phyloP scores from a whole-genome alignment of 2,113 vertebrate genomes.

The Hippocampus abdominalis region DNA sequence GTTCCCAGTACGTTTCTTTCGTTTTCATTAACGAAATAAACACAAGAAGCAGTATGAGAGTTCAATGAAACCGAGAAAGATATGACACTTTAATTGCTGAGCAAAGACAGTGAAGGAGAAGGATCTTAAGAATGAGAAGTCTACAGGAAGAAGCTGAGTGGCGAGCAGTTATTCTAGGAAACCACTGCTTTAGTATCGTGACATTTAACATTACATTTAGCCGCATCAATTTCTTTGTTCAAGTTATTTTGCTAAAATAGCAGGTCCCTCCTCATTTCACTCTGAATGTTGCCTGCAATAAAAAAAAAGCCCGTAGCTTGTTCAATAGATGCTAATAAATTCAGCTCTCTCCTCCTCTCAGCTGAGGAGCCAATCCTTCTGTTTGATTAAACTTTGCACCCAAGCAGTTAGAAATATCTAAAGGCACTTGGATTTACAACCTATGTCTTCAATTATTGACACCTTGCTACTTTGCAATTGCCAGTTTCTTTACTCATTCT shows the following conservation, averaged over 20 bases:
- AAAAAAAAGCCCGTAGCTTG: conserved; percentile 46
- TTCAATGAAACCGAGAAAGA: conserved; percentile 59
- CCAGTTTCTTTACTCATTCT: conserved; percentile 11
- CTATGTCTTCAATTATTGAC: conserved; percentile 58
- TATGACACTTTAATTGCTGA: conserved; percentile 57
- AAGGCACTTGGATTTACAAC: conserved; percentile 62
- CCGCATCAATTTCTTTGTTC: conserved; percentile 58
- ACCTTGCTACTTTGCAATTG: conserved; percentile 37
- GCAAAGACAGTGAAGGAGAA: conserved; percentile 33
- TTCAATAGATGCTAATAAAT: conserved; percentile 63
- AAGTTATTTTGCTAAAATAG: conserved; percentile 58
- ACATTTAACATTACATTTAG: conserved; percentile 68
- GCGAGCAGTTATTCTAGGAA: conserved; percentile 37
- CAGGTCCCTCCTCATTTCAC: conserved; percentile 63
- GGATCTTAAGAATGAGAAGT: conserved; percentile 9
- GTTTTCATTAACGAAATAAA: too few relatives aligned
- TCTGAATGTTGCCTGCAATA: conserved; percentile 66
- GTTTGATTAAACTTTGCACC: conserved; percentile 70
- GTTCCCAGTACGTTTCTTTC: too few relatives aligned
- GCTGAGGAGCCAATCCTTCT: conserved; percentile 58
- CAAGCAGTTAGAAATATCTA: conserved; percentile 56
- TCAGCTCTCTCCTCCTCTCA: conserved; percentile 45
- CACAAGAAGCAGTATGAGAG: not conserved
- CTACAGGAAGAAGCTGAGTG: not conserved
- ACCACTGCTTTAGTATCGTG: conserved; percentile 43